Conservation (phyloP, 2,113 vertebrate species). For the Terrapene triunguis region DNA sequence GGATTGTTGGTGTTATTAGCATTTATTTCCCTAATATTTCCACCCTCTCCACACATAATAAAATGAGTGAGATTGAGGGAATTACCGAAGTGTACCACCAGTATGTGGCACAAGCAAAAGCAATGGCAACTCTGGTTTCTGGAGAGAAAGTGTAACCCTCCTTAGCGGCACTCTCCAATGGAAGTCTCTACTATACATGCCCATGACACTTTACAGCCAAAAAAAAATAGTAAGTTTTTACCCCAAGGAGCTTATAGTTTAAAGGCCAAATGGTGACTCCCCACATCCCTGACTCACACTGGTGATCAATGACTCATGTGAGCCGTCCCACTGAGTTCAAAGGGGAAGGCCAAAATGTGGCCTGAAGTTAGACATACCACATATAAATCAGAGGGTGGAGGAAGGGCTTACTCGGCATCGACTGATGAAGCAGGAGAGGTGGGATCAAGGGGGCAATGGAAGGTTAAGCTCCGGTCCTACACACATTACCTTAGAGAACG, state of each 20-base stretch:
- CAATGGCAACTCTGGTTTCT: background rate
- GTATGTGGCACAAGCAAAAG: background rate
- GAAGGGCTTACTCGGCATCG: background rate
- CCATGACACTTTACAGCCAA: background rate
- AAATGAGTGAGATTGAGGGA: background rate
- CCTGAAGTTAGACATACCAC: background rate
- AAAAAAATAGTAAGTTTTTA: background rate
- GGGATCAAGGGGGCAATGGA: background rate
- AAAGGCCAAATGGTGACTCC: background rate
- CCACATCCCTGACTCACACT: fast-evolving
- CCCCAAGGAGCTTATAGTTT: background rate
- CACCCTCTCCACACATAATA: background rate
- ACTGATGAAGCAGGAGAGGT: background rate
- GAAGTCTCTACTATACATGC: fast-evolving
- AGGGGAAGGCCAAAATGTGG: background rate
- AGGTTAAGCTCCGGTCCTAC: background rate
- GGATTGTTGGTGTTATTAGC: fast-evolving
- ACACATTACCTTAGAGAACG: background rate
- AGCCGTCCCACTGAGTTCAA: background rate
- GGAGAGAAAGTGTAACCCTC: background rate
- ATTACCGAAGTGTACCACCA: background rate
- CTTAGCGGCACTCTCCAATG: background rate
- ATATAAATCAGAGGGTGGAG: background rate
- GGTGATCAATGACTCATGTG: background rate
- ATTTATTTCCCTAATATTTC: background rate